Evolutionary conservation across 2,888 invertebrate genomes (phyloP), one percentile per base, ranked within the genome.

Genomic region (Drosophila mercatorum): DNA sequence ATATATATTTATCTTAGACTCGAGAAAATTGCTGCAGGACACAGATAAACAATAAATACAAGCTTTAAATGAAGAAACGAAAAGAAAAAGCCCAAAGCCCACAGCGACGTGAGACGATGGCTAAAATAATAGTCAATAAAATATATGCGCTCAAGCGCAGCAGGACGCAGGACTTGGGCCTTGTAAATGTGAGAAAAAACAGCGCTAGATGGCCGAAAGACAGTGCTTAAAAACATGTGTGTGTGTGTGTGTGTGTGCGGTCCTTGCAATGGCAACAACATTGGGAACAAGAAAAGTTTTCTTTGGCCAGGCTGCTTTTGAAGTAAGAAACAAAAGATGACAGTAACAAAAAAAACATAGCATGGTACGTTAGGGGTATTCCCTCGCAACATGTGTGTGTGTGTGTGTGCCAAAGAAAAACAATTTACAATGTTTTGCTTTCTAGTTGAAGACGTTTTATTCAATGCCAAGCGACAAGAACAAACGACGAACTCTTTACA

Each of bases 381-480:
- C 44, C 34, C 22, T 22, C 17, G 1, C 14, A 26, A 2, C 34
- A 14, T 17, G 17, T 43, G 43, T 17, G 17, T 41, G 43, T 17
- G 17, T 41, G 51, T 68, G 58, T 41, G 46, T 79, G 12, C 11
- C 68, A 78, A 81, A 84, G 89, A 81, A 84, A 89, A 84, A 89
- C 84, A 87, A 89, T 89, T 84, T 89, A 75, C 88, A 89, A 89
- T 84, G 88, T 84, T 84, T 81, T 89, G 81, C 88, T 87, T 51
- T 87, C 88, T 74, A 83, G 84, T 81, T 79, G 85, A 75, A 73
- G 89, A 84, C 85, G 85, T 66, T 84, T 89, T 75, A 82, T 85
- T 85, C 85, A 85, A 85, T 85, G 85, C 85, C 90, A 84, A 61
- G 56, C 43, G 60, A 65, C 28, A 69, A 64, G 46, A 64, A 68